These are phyloP conservation scores for Procambarus clarkii DNA, from an alignment of 1,140 invertebrate genomes.

Conservation along the genomic window DNA sequence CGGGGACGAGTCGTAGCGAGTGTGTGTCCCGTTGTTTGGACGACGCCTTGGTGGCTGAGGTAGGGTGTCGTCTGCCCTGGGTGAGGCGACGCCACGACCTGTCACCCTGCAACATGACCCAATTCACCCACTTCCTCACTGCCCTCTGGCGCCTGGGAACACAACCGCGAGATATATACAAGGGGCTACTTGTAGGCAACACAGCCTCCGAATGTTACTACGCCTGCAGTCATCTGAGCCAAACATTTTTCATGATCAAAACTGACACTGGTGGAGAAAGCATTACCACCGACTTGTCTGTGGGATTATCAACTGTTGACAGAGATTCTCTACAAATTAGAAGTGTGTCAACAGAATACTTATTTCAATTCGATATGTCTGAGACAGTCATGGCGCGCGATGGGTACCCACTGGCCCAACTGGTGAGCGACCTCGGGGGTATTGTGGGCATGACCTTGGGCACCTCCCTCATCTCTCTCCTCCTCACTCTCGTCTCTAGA, in stretches of 20 bases:
- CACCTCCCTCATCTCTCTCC: constrained; percentile 2
- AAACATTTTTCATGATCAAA: neutral
- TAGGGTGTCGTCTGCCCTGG: constrained; percentile 31
- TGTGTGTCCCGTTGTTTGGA: constrained; percentile 36
- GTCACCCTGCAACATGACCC: constrained; percentile 32
- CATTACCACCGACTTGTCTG: neutral
- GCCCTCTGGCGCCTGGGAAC: constrained; percentile 23
- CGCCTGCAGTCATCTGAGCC: neutral
- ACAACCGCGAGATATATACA: neutral
- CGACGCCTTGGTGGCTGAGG: neutral
- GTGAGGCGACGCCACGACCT: neutral
- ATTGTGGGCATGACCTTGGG: constrained; percentile 41
- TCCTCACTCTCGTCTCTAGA: neutral
- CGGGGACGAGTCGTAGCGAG: neutral
- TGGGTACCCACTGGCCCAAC: constrained; percentile 6
- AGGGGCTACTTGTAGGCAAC: neutral
- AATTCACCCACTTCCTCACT: constrained; percentile 24
- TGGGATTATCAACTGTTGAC: neutral
- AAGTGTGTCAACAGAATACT: neutral
- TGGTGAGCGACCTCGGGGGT: constrained; percentile 29
- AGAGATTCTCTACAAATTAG: no score
- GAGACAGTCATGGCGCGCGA: neutral
- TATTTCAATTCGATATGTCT: neutral
- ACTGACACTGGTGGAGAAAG: neutral
- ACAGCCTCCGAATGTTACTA: neutral